Conservation (phyloP, 1,140 invertebrate genomes). For the Tetranychus urticae region DNA sequence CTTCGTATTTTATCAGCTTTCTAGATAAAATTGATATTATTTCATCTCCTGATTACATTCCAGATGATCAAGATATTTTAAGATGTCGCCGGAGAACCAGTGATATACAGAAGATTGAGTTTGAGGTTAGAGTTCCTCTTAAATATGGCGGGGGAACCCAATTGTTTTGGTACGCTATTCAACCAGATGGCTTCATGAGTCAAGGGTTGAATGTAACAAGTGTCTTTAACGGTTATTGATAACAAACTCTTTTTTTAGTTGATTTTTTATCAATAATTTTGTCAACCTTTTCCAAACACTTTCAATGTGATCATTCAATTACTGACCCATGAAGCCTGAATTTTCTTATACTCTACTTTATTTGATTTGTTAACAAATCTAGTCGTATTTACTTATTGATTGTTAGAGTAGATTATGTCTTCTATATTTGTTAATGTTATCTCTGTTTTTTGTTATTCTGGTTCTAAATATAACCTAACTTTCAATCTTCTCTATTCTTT, state of each 20-base stretch:
- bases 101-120: conserved; percentile 44
- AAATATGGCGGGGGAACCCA: conserved; percentile 36
- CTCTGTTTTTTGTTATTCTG: too few relatives aligned
- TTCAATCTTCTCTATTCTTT: too few relatives aligned
- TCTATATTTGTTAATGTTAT: too few relatives aligned
- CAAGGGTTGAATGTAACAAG: too few relatives aligned
- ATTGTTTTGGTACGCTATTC: conserved; percentile 28
- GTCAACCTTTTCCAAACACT: too few relatives aligned
- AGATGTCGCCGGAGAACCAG: conserved; percentile 39
- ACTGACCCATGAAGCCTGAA: neutral
- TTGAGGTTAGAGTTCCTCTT: conserved; percentile 38
- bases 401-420: too few relatives aligned
- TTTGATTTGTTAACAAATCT: too few relatives aligned
- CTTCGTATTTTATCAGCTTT: conserved; percentile 26
- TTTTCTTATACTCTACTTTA: neutral
- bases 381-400: too few relatives aligned
- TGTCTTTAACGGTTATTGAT: neutral
- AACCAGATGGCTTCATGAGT: neutral
- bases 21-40: conserved; percentile 35
- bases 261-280: neutral
- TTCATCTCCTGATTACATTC: conserved; percentile 31
- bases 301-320: neutral
- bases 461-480: too few relatives aligned
- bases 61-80: conserved; percentile 40
- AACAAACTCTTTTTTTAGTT: neutral